These are phyloP conservation scores for Atopsyche davidsoni DNA, from an alignment of 1,140 invertebrate species.

Conservation along the genomic window DNA sequence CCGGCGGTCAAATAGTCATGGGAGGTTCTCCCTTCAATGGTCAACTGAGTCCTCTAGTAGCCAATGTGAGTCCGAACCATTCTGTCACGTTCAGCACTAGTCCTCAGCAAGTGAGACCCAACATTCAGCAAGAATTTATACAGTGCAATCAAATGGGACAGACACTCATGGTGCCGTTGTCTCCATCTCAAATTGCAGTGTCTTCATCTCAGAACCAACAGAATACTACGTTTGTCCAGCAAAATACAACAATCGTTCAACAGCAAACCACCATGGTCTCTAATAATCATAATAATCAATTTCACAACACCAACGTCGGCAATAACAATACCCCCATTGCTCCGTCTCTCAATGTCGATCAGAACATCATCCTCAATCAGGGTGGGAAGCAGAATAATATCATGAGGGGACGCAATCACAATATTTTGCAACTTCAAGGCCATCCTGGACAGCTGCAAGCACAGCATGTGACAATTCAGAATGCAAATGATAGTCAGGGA, in stretches of 20 bases:
- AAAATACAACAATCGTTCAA: conserved; percentile 62
- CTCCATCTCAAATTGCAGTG: conserved; percentile 56
- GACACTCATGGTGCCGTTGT: conserved; percentile 69
- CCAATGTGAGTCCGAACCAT: conserved; percentile 65
- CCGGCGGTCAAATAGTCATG: conserved; percentile 63
- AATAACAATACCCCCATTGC: conserved; percentile 30
- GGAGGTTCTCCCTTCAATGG: conserved; percentile 70
- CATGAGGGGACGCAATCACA: conserved; percentile 19
- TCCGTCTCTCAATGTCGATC: conserved; percentile 49
- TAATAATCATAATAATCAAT: conserved; percentile 54
- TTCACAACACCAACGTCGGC: conserved; percentile 18
- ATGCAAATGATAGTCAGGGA: conserved; percentile 17
- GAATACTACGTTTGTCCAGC: conserved; percentile 66
- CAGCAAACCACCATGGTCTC: conserved; percentile 62
- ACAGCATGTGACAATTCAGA: conserved; percentile 27
- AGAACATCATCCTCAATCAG: conserved; percentile 33
- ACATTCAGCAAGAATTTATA: conserved; percentile 62
- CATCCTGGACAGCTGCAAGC: conserved; percentile 23
- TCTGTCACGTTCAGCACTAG: conserved; percentile 60
- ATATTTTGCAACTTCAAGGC: conserved; percentile 27
- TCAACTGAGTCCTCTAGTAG: conserved; percentile 70
- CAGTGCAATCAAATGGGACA: conserved; percentile 66
- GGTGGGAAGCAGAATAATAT: conserved; percentile 31
- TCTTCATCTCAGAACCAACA: conserved; percentile 56
- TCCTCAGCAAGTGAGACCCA: conserved; percentile 50